phyloP scores from a whole-genome alignment of 2,888 invertebrate genomes.

The Candidula unifasciata region DNA sequence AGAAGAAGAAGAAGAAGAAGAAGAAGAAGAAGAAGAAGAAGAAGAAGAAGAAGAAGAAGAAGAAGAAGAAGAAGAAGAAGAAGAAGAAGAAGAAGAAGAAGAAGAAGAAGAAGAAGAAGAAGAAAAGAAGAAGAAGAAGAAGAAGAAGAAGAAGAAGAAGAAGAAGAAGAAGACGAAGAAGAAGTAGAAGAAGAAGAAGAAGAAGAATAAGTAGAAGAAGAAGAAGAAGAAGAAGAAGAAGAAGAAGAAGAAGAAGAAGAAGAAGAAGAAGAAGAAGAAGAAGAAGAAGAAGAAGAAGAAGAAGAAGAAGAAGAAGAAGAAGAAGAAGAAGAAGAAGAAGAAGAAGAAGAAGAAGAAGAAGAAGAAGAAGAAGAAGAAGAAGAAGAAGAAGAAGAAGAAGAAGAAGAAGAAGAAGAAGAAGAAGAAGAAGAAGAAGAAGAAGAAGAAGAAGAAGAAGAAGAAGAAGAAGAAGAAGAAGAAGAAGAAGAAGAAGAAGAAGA shows the following conservation, averaged over 20 bases:
- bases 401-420: too few relatives aligned
- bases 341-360: constrained; percentile 12
- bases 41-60: background rate
- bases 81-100: background rate
- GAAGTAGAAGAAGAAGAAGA: background rate
- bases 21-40: constrained; percentile 31
- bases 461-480: too few relatives aligned
- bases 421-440: too few relatives aligned
- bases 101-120: background rate
- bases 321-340: background rate
- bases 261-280: constrained; percentile 26
- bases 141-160: background rate
- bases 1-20: constrained; percentile 24
- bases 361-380: constrained; percentile 30
- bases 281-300: background rate
- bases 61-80: background rate
- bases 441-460: too few relatives aligned
- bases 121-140: background rate
- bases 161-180: background rate
- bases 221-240: background rate
- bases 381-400: background rate
- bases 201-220: background rate
- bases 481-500: too few relatives aligned
- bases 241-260: constrained; percentile 21
- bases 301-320: background rate